A percentile compares a stretch with the other conserved stretches of the same genome.
Evolutionary conservation across 2,113 vertebrate genomes (phyloP).

Genomic region (Sceloporus tristichus): DNA sequence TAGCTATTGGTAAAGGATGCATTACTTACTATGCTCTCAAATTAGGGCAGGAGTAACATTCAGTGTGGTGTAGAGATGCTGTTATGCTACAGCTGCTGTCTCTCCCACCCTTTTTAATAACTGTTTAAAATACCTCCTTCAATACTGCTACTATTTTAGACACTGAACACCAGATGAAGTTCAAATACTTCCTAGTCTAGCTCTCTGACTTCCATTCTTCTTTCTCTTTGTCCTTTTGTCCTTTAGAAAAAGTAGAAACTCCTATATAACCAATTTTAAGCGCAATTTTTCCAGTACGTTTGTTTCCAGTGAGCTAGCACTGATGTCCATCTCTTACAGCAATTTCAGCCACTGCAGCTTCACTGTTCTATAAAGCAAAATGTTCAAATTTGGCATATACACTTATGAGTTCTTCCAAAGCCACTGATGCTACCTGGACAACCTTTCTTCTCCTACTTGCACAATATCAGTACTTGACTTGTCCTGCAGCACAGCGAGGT

Average conservation of each 20-base stretch:
- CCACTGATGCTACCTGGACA: constrained; percentile 1
- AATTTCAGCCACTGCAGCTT: constrained; percentile 60
- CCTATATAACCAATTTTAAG: constrained; percentile 23
- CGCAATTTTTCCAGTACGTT: constrained; percentile 64
- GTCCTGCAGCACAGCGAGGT: neutral
- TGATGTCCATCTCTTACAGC: constrained; percentile 55
- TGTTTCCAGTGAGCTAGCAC: constrained; percentile 66
- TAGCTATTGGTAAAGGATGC: too few species aligned
- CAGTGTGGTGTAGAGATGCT: neutral
- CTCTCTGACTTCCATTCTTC: constrained; percentile 39
- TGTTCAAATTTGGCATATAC: constrained; percentile 27
- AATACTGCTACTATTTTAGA: constrained; percentile 34
- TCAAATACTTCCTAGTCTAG: constrained; percentile 43
- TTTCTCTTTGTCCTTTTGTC: constrained; percentile 58
- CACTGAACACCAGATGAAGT: constrained; percentile 45
- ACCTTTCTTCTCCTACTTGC: constrained; percentile 28
- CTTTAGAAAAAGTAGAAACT: constrained; percentile 46
- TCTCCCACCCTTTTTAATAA: constrained; percentile 48
- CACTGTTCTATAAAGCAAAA: constrained; percentile 42
- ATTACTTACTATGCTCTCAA: too few species aligned
- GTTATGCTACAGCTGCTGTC: neutral
- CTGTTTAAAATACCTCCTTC: constrained; percentile 11
- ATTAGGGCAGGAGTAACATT: too few species aligned
- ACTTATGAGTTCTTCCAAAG: constrained; percentile 22
- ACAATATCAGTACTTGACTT: neutral